A percentile compares a stretch with the other conserved stretches of the same genome.
phyloP scores from a whole-genome alignment of 2,888 invertebrate genomes.

The Patella depressa region DNA sequence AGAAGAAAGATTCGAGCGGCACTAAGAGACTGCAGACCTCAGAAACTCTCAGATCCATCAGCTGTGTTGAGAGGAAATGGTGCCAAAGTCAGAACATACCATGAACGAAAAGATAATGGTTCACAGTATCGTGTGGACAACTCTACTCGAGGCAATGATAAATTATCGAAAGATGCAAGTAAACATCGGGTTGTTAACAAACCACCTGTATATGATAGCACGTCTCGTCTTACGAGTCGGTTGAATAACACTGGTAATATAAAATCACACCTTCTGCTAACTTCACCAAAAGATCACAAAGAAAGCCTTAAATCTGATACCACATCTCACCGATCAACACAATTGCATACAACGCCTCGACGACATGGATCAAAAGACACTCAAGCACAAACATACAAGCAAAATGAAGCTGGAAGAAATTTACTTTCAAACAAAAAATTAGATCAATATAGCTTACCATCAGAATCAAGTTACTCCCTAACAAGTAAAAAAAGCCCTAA shows the following conservation, averaged over 20 bases:
- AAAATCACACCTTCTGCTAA: background rate
- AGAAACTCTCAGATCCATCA: slow-evolving; percentile 68
- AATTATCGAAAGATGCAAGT: too few species aligned
- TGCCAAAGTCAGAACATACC: background rate
- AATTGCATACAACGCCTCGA: background rate
- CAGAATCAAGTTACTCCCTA: too few species aligned
- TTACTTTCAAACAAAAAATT: too few species aligned
- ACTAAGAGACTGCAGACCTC: slow-evolving; percentile 83
- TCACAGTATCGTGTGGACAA: too few species aligned
- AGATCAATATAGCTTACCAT: too few species aligned
- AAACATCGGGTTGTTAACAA: background rate
- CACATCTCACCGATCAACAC: background rate
- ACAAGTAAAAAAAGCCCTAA: too few species aligned
- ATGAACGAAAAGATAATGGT: background rate
- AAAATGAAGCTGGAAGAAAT: background rate
- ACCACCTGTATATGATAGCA: too few species aligned
- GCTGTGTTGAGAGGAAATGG: background rate
- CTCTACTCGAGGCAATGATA: too few species aligned
- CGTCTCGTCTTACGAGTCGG: too few species aligned
- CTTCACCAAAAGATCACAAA: background rate
- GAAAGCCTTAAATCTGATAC: background rate
- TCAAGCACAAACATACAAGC: background rate
- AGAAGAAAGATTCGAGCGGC: slow-evolving; percentile 85
- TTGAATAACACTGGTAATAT: too few species aligned
- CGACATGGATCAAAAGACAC: background rate